Base-by-base conservation (phyloP, 1,140 invertebrate species). In the Scaptodrosophila lebanonensis region DNA sequence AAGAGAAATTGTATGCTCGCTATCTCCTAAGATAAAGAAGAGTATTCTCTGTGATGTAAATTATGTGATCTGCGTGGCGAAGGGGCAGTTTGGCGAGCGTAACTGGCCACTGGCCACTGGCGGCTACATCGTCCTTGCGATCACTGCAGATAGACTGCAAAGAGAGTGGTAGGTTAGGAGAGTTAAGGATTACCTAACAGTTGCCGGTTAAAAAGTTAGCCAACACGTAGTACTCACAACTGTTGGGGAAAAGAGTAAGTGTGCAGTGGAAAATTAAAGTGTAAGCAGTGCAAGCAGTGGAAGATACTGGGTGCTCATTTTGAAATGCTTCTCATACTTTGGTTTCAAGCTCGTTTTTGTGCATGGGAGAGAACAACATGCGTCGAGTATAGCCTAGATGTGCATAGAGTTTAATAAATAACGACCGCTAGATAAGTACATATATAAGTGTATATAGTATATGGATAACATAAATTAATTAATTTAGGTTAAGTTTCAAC, bases 131-230 rank as follows among this genome's bases (percentile, higher is more conserved):
- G 16, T 59, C 40, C 40, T 13, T 40, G 48, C 61, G 56, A 68
- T 69, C 82, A 82, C 65, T 73, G 73, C 36, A 54, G 75, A 39
- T 79, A 79, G 68, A 82, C 73, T 79, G 73, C 64, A 79, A 79
- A 79, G 73, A 79, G 75, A 79, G 69, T 65, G 73, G 58, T 67
- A 79, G 60, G 60, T 79, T 60, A 79, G 52, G 66, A 68, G 60
- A 57, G 44, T 11, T 50, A 29, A 39, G 48, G 49, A 17, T 53
- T 38, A 33, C 16, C 43, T 47, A 30, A 4, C 22, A 20, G 38
- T 45, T 48, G 38, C 42, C n/a, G 44, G 15, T 29, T 32, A 35
- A 52, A 11, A 40, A 35, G 13, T 39, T 18, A 11, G 11, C 2
- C 20, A 15, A 22, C 20, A 12, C 20, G n/a, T 11, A 27, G 11